A percentile compares a stretch with the other conserved stretches of the same genome.
Conservation (phyloP, 2,888 invertebrate genomes). For the Drosophila anomalata region DNA sequence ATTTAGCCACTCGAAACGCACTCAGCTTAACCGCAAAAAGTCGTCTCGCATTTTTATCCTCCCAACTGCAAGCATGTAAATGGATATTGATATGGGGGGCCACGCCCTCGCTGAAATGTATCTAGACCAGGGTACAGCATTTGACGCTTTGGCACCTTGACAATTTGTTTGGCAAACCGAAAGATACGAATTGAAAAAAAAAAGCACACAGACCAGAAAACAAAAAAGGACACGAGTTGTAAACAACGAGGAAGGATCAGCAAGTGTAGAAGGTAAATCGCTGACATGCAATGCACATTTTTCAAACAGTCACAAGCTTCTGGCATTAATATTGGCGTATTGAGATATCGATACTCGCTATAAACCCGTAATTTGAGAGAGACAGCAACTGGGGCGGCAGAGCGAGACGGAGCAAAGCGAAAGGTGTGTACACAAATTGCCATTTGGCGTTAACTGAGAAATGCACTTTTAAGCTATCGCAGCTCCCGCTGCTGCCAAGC, state of each 20-base stretch:
- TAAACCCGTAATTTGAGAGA: constrained; percentile 71
- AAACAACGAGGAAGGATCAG: constrained; percentile 16
- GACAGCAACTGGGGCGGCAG: constrained; percentile 12
- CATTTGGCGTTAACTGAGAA: constrained; percentile 71
- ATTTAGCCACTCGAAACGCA: constrained; percentile 43
- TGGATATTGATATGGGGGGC: constrained; percentile 67
- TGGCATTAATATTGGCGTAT: constrained; percentile 53
- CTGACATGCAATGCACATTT: constrained; percentile 71
- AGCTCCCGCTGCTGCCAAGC: constrained; percentile 21
- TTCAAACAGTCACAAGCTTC: constrained; percentile 66
- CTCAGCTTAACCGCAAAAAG: constrained; percentile 43
- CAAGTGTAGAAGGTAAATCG: constrained; percentile 61
- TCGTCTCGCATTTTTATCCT: constrained; percentile 33
- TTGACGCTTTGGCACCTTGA: constrained; percentile 74
- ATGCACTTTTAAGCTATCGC: constrained; percentile 74
- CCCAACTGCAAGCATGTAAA: constrained; percentile 54
- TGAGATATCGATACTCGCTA: constrained; percentile 40
- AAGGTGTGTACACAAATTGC: constrained; percentile 70
- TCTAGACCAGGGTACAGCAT: constrained; percentile 47
- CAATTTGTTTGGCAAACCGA: constrained; percentile 64
- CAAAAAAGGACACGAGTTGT: constrained; percentile 13
- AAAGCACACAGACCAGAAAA: not conserved
- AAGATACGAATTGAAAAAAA: constrained; percentile 52
- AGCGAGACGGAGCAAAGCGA: constrained; percentile 18
- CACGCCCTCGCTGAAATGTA: constrained; percentile 31